Base-by-base conservation (phyloP, 2,113 vertebrate genomes). In the Hippocampus abdominalis region DNA sequence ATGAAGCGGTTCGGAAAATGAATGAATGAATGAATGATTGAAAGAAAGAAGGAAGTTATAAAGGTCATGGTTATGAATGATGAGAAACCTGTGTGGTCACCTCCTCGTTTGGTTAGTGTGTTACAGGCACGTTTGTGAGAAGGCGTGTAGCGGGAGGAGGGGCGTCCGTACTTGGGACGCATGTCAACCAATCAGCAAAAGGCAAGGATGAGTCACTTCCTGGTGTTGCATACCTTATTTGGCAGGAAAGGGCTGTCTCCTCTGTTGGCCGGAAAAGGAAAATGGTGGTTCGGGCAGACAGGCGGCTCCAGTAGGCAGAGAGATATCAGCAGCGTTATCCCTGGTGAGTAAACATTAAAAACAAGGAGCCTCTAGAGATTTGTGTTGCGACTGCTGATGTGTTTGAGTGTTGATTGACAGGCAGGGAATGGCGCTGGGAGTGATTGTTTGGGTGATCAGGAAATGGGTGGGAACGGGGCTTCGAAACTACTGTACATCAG, bases 321-420 rank as follows among this genome's bases (percentile, higher is more conserved):
- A 27, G 32, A 75, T 25, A 82, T 36, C 29, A 66, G 69, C 64
- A 40, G 23, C 75, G 79, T 80, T 36, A 78, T 81, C 73, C 71
- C 70, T 72, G 87, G 89, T 91, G 74, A 89, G 87, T 81, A 75
- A 79, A 86, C 40, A 74, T 64, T 80, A 73, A 79, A 86, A 36
- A 73, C 56, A 2, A 66, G 3, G n/a, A 1, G 2, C 13, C 16
- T 64, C 18, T 64, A 4, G 27, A 54, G 54, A 12, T 53, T 62
- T 73, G 8, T 59, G 54, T 71, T 75, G 36, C 73, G 0, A 67
- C 7, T 20, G 64, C 20, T 76, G 51, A 48, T 64, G n/a, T 29
- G 27, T 69, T 51, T 73, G 67, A 49, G n/a, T 25, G 64, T 15
- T 75, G 71, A 68, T 32, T 65, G 68, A 75, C 42, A 64, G 36